Evolutionary conservation across 2,797 vertebrate species (phyloP).

Genomic region (Gouania willdenowi): DNA sequence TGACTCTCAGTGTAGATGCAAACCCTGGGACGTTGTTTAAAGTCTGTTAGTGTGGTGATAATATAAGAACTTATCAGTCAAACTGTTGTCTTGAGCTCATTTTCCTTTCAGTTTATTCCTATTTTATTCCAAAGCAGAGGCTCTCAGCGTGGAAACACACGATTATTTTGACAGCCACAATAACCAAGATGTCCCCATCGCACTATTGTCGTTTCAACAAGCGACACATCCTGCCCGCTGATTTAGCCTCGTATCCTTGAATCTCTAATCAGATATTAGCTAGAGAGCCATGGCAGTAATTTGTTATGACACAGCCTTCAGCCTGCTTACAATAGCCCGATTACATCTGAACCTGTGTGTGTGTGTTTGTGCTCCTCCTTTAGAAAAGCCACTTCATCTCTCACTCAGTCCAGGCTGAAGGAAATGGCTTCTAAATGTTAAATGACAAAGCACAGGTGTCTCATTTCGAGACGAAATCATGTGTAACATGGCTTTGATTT

Average conservation of each 20-base stretch:
- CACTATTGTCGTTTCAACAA: constrained; percentile 1
- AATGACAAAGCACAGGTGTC: constrained; percentile 29
- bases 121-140: not conserved
- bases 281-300: constrained; percentile 3
- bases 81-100: not conserved
- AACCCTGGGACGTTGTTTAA: no score
- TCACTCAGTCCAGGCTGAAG: constrained; percentile 7
- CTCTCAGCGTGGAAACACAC: not conserved
- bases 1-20: no score
- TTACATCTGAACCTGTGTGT: constrained; percentile 1
- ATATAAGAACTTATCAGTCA: no score
- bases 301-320: constrained; percentile 8
- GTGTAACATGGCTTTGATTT: constrained; percentile 30
- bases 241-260: not conserved
- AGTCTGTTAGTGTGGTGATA: constrained; percentile 2
- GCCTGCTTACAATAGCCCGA: not conserved
- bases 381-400: constrained; percentile 1
- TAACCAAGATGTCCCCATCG: constrained; percentile 16
- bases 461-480: constrained; percentile 21
- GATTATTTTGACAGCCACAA: constrained; percentile 21
- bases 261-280: constrained; percentile 4
- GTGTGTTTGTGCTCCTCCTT: not conserved
- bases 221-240: not conserved
- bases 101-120: not conserved
- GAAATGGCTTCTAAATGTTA: constrained; percentile 23